phyloP scores from a whole-genome alignment of 2,797 vertebrate genomes.

The Xiphophorus birchmanni region DNA sequence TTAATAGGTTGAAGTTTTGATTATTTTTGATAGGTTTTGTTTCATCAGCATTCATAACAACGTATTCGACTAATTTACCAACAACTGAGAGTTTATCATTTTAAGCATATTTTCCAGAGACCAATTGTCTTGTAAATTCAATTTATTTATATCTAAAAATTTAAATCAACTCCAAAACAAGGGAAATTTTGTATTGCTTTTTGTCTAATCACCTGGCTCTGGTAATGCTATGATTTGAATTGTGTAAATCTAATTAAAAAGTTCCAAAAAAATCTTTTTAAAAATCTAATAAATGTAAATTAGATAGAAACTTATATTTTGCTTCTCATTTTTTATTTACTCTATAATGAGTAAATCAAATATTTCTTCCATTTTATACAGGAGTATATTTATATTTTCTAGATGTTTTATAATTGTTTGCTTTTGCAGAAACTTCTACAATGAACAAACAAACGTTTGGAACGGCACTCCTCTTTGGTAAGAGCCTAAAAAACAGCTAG shows the following conservation, averaged over 20 bases:
- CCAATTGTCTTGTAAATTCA: not conserved
- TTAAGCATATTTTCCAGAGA: not conserved
- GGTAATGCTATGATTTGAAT: too few relatives aligned
- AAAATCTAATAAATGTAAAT: too few relatives aligned
- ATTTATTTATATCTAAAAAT: not conserved
- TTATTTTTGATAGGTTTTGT: not conserved
- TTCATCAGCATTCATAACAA: not conserved
- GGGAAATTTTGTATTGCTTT: too few relatives aligned
- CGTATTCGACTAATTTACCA: not conserved
- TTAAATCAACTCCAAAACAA: too few relatives aligned
- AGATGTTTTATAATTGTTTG: not conserved
- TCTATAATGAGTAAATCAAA: not conserved
- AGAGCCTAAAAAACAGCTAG: not conserved
- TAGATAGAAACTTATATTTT: too few relatives aligned
- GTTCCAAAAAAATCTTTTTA: too few relatives aligned
- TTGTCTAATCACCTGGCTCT: too few relatives aligned
- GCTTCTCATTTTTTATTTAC: not conserved
- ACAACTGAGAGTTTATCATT: not conserved
- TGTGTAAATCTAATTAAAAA: too few relatives aligned
- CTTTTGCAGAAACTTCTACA: not conserved
- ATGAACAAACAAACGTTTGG: not conserved
- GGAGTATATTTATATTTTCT: not conserved
- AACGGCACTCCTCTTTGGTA: not conserved
- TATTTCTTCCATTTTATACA: not conserved
- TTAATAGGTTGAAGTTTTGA: not conserved